These are phyloP conservation scores for Chromis chromis DNA, from an alignment of 2,797 vertebrate genomes.

Conservation along the genomic window DNA sequence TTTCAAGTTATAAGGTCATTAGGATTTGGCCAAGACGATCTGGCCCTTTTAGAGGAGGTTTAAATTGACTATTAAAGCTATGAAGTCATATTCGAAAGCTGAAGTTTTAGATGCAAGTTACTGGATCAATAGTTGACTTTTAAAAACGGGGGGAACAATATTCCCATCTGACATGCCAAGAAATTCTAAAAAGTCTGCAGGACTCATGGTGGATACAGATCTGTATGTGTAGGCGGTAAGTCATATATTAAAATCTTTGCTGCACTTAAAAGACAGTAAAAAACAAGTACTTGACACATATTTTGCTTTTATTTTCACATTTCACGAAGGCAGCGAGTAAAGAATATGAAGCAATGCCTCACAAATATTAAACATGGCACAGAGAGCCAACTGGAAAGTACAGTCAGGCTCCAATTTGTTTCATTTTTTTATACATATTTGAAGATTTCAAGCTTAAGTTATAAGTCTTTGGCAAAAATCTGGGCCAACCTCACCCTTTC, in stretches of 20 bases:
- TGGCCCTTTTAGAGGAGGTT: background rate
- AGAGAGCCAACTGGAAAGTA: too few relatives aligned
- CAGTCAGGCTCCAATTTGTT: too few relatives aligned
- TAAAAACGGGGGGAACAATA: slow-evolving; percentile 8
- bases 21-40: background rate
- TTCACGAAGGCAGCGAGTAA: background rate
- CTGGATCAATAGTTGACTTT: slow-evolving; percentile 12
- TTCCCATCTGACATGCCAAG: slow-evolving; percentile 34
- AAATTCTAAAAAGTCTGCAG: slow-evolving; percentile 42
- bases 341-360: too few relatives aligned
- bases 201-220: slow-evolving; percentile 46
- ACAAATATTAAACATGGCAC: too few relatives aligned
- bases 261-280: background rate
- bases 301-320: background rate
- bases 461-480: background rate
- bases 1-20: too few relatives aligned
- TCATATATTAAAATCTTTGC: background rate
- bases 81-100: slow-evolving; percentile 24
- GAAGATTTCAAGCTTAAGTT: too few relatives aligned
- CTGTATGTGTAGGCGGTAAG: slow-evolving; percentile 43
- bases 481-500: background rate
- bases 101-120: background rate
- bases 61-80: slow-evolving; percentile 10
- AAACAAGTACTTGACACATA: background rate
- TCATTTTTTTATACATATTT: too few relatives aligned